These are phyloP conservation scores for Orchesellides sinensis DNA, from an alignment of 2,888 invertebrate genomes.

Conservation along the genomic window DNA sequence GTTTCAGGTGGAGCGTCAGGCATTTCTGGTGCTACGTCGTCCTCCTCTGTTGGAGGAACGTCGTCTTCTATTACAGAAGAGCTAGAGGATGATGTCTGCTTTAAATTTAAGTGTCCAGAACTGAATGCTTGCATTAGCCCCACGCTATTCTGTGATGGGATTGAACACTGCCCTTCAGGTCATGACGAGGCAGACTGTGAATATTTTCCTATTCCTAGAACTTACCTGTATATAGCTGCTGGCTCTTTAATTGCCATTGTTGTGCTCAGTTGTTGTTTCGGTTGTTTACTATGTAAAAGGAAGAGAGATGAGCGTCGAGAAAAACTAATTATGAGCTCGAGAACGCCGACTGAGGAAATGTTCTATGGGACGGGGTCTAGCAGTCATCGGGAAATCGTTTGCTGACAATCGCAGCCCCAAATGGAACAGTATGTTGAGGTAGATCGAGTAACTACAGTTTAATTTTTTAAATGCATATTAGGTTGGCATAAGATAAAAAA, in stretches of 20 bases:
- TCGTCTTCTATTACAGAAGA: slow-evolving; percentile 62
- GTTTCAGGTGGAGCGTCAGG: neutral
- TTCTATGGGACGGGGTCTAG: slow-evolving; percentile 66
- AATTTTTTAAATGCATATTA: slow-evolving; percentile 26
- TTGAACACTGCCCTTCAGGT: slow-evolving; percentile 70
- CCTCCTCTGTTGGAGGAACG: slow-evolving; percentile 55
- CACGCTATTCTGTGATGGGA: slow-evolving; percentile 71
- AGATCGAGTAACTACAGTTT: slow-evolving; percentile 70
- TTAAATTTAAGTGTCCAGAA: slow-evolving; percentile 71
- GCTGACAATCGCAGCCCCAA: slow-evolving; percentile 72
- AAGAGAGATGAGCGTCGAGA: slow-evolving; percentile 65
- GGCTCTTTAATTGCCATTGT: slow-evolving; percentile 62
- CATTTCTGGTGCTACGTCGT: slow-evolving; percentile 53
- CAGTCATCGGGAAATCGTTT: slow-evolving; percentile 70
- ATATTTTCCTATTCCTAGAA: slow-evolving; percentile 70
- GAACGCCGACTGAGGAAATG: slow-evolving; percentile 72
- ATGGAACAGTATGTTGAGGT: slow-evolving; percentile 73
- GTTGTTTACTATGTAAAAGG: slow-evolving; percentile 67
- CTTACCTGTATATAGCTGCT: slow-evolving; percentile 67
- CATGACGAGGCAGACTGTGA: slow-evolving; percentile 73
- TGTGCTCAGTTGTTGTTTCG: slow-evolving; percentile 72
- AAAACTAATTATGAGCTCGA: slow-evolving; percentile 69
- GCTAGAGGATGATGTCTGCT: slow-evolving; percentile 68
- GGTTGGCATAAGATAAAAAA: neutral
- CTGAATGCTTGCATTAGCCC: slow-evolving; percentile 68